phyloP scores from a whole-genome alignment of 2,113 vertebrate genomes.

The Agapornis roseicollis region DNA sequence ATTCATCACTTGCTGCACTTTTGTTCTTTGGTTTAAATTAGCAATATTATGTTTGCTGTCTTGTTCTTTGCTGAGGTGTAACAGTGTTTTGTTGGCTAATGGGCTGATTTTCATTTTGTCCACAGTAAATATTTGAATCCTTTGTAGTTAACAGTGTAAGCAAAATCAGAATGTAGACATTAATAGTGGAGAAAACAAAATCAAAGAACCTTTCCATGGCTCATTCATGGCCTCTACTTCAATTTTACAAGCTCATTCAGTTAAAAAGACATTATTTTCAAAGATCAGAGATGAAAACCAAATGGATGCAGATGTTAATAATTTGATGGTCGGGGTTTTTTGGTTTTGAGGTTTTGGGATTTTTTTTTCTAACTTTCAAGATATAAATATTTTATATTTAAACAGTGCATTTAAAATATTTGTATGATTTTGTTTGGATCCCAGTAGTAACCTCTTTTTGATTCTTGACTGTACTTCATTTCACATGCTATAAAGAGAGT shows the following conservation, averaged over 20 bases:
- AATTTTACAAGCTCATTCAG: not conserved
- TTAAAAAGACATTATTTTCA: not conserved
- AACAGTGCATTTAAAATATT: not conserved
- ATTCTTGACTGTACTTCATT: not conserved
- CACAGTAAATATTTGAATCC: not conserved
- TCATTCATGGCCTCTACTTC: not conserved
- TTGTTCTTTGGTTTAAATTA: not conserved
- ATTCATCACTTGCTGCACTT: not conserved
- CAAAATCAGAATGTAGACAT: not conserved
- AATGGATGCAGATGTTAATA: not conserved
- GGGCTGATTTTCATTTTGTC: not conserved
- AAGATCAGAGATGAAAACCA: not conserved
- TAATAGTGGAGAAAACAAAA: not conserved
- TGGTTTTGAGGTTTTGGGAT: not conserved
- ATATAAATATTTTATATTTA: not conserved
- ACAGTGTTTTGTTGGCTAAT: not conserved
- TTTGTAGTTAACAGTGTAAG: not conserved
- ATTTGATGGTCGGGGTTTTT: not conserved
- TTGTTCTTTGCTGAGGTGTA: not conserved
- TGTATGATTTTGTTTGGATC: not conserved
- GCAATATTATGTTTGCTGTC: not conserved
- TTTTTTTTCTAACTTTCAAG: not conserved
- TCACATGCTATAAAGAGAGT: not conserved
- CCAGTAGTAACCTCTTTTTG: not conserved
- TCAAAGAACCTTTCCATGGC: not conserved